These are phyloP conservation scores for Ceuthmochares aereus DNA, from an alignment of 2,113 vertebrate species.

Conservation along the genomic window DNA sequence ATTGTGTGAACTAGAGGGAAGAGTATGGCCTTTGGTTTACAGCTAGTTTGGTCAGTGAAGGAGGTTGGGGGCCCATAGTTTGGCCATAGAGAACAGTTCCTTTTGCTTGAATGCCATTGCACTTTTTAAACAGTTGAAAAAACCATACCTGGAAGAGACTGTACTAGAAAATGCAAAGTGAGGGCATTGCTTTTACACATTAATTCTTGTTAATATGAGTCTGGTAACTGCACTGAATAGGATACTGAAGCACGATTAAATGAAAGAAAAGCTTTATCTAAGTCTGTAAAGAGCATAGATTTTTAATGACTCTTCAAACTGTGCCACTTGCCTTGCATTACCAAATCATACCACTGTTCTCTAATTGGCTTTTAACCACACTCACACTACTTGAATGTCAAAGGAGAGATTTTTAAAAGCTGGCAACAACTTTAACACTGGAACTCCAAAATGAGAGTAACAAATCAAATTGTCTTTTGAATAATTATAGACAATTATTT, in stretches of 20 bases:
- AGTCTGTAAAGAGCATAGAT: not conserved
- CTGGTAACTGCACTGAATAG: not conserved
- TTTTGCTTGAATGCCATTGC: not conserved
- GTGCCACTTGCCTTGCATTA: not conserved
- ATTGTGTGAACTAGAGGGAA: not conserved
- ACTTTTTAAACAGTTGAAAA: not conserved
- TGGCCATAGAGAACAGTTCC: not conserved
- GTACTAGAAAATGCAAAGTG: not conserved
- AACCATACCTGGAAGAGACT: not conserved
- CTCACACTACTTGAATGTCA: not conserved
- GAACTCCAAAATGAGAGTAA: conserved; percentile 1
- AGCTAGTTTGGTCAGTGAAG: not conserved
- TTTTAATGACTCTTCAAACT: conserved; percentile 2
- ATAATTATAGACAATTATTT: conserved; percentile 28
- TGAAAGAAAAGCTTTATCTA: not conserved
- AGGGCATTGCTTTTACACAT: not conserved
- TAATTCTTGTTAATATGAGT: conserved; percentile 6
- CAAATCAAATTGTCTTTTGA: conserved; percentile 6
- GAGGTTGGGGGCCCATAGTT: not conserved
- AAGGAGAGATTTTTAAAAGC: conserved; percentile 3
- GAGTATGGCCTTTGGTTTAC: not conserved
- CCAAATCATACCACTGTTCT: not conserved
- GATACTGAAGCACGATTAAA: conserved; percentile 3
- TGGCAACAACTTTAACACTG: not conserved
- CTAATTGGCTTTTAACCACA: conserved; percentile 10